Conservation (phyloP, 2,797 vertebrate genomes). For the Pangasius krempfi region DNA sequence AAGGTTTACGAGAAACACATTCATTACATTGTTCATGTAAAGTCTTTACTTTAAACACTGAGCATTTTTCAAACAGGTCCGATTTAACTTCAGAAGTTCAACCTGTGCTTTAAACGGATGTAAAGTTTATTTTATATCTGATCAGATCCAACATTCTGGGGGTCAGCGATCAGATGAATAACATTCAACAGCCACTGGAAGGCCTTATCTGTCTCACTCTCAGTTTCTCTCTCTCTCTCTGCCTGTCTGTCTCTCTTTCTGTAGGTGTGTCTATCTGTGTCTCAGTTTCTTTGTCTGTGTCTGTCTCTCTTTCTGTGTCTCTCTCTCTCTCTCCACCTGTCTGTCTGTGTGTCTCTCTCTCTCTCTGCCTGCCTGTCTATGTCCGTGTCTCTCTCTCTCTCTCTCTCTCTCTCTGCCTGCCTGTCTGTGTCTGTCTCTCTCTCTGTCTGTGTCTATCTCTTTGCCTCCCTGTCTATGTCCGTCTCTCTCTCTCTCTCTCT, state of each 20-base stretch:
- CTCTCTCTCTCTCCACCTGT: not conserved
- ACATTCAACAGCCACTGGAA: not conserved
- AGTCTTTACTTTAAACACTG: not conserved
- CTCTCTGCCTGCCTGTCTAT: not conserved
- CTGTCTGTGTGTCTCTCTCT: not conserved
- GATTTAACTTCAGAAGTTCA: not conserved
- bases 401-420: no score
- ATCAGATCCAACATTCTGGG: not conserved
- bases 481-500: no score
- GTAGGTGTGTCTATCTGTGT: no score
- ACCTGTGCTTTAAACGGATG: not conserved
- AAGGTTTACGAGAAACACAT: not conserved
- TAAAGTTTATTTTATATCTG: not conserved
- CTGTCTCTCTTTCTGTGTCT: not conserved
- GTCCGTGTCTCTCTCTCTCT: no score
- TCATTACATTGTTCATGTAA: not conserved
- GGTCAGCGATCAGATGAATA: not conserved
- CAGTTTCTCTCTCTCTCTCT: not conserved
- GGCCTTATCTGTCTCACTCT: not conserved
- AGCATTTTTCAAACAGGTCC: not conserved
- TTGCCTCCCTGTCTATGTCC: not conserved
- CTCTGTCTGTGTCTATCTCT: no score
- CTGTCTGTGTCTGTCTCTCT: not conserved
- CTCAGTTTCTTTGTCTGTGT: no score
- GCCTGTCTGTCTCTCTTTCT: not conserved